phyloP scores from a whole-genome alignment of 2,113 vertebrate genomes.

The Micronisus gabar region DNA sequence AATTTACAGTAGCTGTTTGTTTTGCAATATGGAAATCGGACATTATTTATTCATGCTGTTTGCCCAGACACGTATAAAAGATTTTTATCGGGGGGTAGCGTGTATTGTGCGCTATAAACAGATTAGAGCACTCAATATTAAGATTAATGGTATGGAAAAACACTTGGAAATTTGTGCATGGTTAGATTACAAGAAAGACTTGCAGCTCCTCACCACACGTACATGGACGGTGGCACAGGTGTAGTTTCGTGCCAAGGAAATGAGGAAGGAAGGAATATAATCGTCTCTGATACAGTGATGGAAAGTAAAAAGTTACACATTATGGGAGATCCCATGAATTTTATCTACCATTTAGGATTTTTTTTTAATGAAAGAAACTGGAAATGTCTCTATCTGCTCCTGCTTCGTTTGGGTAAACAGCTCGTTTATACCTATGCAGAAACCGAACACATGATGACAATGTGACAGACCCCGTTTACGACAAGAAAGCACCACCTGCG shows the following conservation, averaged over 20 bases:
- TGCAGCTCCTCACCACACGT: background rate
- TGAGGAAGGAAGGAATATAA: background rate
- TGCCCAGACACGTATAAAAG: constrained; percentile 30
- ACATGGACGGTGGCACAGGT: background rate
- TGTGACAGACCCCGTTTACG: background rate
- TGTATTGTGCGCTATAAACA: constrained; percentile 43
- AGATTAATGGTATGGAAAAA: constrained; percentile 59
- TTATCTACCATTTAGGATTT: background rate
- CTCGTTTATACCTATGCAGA: background rate
- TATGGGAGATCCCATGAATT: background rate
- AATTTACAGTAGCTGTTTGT: constrained; percentile 63
- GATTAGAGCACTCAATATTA: constrained; percentile 39
- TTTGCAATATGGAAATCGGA: constrained; percentile 64
- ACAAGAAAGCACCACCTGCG: background rate
- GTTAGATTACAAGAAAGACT: constrained; percentile 9
- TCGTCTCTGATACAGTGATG: background rate
- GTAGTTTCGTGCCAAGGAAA: background rate
- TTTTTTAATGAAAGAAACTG: background rate
- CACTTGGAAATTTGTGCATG: background rate
- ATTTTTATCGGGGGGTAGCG: constrained; percentile 31
- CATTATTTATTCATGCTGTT: constrained; percentile 44
- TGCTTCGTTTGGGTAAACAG: background rate
- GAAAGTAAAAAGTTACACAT: background rate
- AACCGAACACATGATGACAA: background rate
- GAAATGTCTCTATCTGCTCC: background rate